These are phyloP conservation scores for Clitarchus hookeri DNA, from an alignment of 2,888 invertebrate species.

Conservation along the genomic window DNA sequence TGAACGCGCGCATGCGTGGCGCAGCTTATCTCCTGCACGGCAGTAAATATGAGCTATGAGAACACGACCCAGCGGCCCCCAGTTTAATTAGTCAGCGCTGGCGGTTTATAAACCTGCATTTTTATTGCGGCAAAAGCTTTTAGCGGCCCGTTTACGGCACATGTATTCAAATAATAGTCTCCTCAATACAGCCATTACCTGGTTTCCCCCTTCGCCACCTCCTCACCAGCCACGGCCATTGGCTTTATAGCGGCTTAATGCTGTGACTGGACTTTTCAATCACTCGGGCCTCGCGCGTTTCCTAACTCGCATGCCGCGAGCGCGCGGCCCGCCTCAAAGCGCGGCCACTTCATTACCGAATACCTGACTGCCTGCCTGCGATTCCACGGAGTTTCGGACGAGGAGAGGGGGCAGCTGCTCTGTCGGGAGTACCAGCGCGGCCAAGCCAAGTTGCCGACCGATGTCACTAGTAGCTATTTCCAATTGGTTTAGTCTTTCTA, in stretches of 20 bases:
- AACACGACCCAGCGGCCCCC: background rate
- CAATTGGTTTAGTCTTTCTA: background rate
- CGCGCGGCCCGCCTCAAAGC: background rate
- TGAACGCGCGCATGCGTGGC: background rate
- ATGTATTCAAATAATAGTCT: slow-evolving; percentile 20
- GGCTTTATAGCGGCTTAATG: background rate
- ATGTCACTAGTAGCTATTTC: too few species aligned
- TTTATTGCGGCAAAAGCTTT: slow-evolving; percentile 20
- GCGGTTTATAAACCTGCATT: background rate
- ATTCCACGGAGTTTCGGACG: background rate
- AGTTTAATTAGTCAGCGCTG: background rate
- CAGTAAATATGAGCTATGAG: slow-evolving; percentile 14
- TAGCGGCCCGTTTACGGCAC: slow-evolving; percentile 21
- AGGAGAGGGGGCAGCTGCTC: background rate
- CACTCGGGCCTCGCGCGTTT: background rate
- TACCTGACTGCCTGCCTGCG: background rate
- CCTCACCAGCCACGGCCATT: background rate
- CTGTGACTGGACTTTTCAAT: slow-evolving; percentile 7
- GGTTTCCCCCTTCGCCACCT: background rate
- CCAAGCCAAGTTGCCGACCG: background rate
- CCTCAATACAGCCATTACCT: slow-evolving; percentile 8
- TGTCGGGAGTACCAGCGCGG: too few species aligned
- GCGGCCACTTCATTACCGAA: background rate
- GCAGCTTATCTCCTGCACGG: background rate
- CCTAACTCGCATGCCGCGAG: background rate